A percentile compares a stretch with the other conserved stretches of the same genome.
Conservation (phyloP, 23 tunicate genomes). For the Ascidia mentula region DNA sequence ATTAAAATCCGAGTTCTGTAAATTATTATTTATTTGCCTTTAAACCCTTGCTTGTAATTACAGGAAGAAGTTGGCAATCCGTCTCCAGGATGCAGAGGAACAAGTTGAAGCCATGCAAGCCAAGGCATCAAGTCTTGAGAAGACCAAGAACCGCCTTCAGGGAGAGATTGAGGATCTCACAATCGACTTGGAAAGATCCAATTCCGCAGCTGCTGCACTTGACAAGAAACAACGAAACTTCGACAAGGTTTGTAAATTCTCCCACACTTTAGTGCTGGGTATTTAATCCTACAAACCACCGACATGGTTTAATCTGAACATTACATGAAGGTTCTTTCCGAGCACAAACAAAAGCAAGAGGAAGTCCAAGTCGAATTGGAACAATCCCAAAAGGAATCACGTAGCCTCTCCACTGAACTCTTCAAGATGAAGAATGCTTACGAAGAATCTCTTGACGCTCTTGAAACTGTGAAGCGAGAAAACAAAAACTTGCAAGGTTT, state of each 20-base stretch:
- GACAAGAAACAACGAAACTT: slow-evolving; percentile 78
- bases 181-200: slow-evolving; percentile 84
- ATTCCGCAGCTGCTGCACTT: slow-evolving; percentile 88
- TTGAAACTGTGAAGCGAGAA: slow-evolving; percentile 96
- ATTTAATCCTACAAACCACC: too few species aligned
- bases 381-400: slow-evolving; percentile 95
- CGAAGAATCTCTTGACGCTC: slow-evolving; percentile 94
- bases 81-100: slow-evolving; percentile 39
- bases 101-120: slow-evolving; percentile 79
- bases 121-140: slow-evolving; percentile 91
- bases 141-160: slow-evolving; percentile 92
- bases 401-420: slow-evolving; percentile 94
- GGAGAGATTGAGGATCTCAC: slow-evolving; percentile 92
- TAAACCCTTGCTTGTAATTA: too few species aligned
- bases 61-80: slow-evolving; percentile 23
- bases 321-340: slow-evolving; percentile 58
- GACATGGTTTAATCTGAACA: neutral
- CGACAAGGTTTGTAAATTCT: neutral
- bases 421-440: slow-evolving; percentile 99
- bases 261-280: neutral
- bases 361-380: slow-evolving; percentile 95
- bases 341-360: slow-evolving; percentile 85
- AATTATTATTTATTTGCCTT: too few species aligned
- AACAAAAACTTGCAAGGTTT: slow-evolving; percentile 93
- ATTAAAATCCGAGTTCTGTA: neutral